Base-by-base conservation (phyloP, 2,113 vertebrate species). In the Ia io region DNA sequence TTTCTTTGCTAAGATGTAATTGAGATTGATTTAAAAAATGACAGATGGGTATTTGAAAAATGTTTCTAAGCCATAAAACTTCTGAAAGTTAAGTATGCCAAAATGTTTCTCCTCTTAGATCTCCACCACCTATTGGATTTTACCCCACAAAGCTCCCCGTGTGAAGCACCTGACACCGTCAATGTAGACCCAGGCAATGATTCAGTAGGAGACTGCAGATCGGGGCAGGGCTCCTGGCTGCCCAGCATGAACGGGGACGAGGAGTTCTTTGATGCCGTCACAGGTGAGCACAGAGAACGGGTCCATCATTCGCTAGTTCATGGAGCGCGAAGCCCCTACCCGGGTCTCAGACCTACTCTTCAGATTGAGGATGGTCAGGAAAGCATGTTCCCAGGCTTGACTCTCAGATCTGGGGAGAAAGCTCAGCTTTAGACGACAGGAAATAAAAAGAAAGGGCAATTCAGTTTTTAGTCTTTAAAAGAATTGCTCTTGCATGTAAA, bases 201-300 rank as follows among this genome's bases (percentile, higher is more conserved):
- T 96, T 93, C 95, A 42, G 96, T 98, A 98, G 97, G 95, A 63
- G 93, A 71, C 88, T 51, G 12, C 63, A 74, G 47, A 1, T 0
- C 90, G 18, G 16, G 90, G 88, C 91, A 16, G 9, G 17, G 93
- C 84, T 93, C 94, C 94, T 44, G 92, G 96, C 92, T 71, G 23
- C 97, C 94, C 95, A 98, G 98, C 95, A 99, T 99, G 99, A 99
- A 98, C 98, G 99, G 99, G 98, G 99, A 99, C 89, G 99, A 99
- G 47, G 99, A 99, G 93, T 99, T 99, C 98, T 99, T 98, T 97
- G 99, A 99, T 96, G 99, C 99, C 98, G 98, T 99, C 97, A 99
- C 99, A 98, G 99, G 99, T 99, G 95, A 98, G 98, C 63, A 25
- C 10, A 63, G 51, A 53, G 65, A 11, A 12, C 9, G 9, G 35